Evolutionary conservation across 2,113 vertebrate genomes (phyloP).

Genomic region (Columba janthina): DNA sequence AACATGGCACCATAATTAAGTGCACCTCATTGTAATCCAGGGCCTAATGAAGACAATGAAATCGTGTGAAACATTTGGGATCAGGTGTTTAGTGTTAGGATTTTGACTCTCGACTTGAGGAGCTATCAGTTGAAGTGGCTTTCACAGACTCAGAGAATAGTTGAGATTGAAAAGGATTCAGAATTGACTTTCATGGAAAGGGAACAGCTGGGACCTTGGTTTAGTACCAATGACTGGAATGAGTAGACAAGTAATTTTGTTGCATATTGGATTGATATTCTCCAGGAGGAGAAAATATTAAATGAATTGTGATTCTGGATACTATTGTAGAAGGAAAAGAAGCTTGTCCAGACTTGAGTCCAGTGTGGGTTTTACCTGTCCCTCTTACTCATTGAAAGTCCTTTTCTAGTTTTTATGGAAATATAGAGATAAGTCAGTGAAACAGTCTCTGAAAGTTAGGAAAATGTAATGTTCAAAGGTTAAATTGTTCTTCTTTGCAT

Average conservation of each 20-base stretch:
- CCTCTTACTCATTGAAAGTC: neutral
- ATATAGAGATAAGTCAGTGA: neutral
- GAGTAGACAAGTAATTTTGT: too few species aligned
- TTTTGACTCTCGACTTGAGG: neutral
- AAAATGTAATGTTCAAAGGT: neutral
- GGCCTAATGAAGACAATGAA: neutral
- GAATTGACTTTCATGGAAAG: neutral
- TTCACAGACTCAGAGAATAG: neutral
- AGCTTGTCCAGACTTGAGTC: neutral
- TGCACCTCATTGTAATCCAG: neutral
- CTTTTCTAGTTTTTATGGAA: neutral
- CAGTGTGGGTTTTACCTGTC: neutral
- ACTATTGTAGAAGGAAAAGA: neutral
- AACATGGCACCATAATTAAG: neutral
- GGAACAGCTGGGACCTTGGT: neutral
- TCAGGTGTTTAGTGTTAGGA: neutral
- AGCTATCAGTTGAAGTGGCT: neutral
- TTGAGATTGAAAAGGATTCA: neutral
- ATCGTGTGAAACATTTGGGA: accelerated
- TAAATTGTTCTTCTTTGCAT: neutral
- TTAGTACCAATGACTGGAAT: neutral
- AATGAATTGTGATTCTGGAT: neutral
- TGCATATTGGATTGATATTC: neutral
- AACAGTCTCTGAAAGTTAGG: neutral
- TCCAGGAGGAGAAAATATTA: neutral